Percentiles rank a stretch among this genome's conserved stretches.
Conservation (phyloP, 2,113 vertebrate genomes). For the Lipophrys pholis region DNA sequence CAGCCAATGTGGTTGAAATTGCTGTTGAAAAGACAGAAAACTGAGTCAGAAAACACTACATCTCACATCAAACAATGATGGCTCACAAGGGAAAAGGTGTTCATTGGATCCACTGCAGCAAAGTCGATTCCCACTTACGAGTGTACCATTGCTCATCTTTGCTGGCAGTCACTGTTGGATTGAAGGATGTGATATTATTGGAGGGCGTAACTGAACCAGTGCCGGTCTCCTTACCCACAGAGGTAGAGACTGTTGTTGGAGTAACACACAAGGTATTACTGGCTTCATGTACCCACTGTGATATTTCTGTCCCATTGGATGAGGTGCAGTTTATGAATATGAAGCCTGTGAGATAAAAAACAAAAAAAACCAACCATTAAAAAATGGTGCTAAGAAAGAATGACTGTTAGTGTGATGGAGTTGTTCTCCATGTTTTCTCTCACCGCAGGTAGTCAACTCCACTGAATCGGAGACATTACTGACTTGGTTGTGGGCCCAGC, state of each 20-base stretch:
- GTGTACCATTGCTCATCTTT: background rate
- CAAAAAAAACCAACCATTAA: too few relatives aligned
- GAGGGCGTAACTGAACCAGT: slow-evolving; percentile 9
- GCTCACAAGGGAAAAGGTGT: accelerated
- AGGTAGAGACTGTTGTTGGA: background rate
- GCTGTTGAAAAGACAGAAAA: background rate
- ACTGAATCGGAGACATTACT: background rate
- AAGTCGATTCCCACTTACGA: slow-evolving; percentile 48
- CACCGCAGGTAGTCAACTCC: background rate
- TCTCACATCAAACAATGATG: background rate
- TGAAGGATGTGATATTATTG: slow-evolving; percentile 29
- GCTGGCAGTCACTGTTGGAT: background rate
- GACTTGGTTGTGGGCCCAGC: slow-evolving; percentile 59
- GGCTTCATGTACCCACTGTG: slow-evolving; percentile 50
- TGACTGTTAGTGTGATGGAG: too few relatives aligned
- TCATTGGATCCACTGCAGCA: slow-evolving; percentile 1
- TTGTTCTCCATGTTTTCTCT: too few relatives aligned
- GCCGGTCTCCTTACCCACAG: slow-evolving; percentile 49
- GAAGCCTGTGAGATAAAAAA: slow-evolving; percentile 36
- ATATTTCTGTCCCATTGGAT: slow-evolving; percentile 49
- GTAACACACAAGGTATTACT: slow-evolving; percentile 37
- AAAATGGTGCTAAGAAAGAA: too few relatives aligned
- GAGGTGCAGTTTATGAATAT: slow-evolving; percentile 55
- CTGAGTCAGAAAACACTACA: background rate
- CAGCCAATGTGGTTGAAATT: background rate